Conservation (phyloP, 2,113 vertebrate genomes). For the Echinops telfairi region DNA sequence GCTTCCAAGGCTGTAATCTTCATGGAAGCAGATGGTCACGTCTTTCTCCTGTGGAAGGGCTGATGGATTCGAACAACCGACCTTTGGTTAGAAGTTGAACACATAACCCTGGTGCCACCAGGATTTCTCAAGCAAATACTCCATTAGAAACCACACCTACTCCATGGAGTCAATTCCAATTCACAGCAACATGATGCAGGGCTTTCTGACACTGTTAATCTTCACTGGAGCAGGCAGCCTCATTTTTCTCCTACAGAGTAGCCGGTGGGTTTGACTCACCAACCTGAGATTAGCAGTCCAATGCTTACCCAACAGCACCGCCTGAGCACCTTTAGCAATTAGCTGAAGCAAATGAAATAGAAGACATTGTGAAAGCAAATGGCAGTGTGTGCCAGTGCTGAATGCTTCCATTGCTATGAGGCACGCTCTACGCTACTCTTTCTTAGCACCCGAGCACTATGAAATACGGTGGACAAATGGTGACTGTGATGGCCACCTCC, state of each 20-base stretch:
- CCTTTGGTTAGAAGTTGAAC: too few relatives aligned
- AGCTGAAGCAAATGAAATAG: neutral
- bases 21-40: too few relatives aligned
- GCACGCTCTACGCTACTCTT: neutral
- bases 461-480: neutral
- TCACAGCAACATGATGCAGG: too few relatives aligned
- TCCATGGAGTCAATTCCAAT: too few relatives aligned
- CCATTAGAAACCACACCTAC: too few relatives aligned
- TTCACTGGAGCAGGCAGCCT: neutral
- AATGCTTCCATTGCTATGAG: neutral
- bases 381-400: neutral
- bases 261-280: neutral
- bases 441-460: neutral
- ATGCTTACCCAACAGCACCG: neutral
- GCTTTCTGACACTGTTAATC: too few relatives aligned
- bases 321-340: neutral
- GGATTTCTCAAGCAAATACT: too few relatives aligned
- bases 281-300: neutral
- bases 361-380: neutral
- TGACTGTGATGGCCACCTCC: neutral
- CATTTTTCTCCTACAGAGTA: neutral
- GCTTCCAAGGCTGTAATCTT: neutral
- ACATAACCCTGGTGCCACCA: too few relatives aligned
- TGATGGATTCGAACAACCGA: too few relatives aligned
- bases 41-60: too few relatives aligned